Evolutionary conservation across 2,797 vertebrate genomes (phyloP), one percentile per base, ranked within the genome.

Genomic region (Dendrocincla tyrannina): DNA sequence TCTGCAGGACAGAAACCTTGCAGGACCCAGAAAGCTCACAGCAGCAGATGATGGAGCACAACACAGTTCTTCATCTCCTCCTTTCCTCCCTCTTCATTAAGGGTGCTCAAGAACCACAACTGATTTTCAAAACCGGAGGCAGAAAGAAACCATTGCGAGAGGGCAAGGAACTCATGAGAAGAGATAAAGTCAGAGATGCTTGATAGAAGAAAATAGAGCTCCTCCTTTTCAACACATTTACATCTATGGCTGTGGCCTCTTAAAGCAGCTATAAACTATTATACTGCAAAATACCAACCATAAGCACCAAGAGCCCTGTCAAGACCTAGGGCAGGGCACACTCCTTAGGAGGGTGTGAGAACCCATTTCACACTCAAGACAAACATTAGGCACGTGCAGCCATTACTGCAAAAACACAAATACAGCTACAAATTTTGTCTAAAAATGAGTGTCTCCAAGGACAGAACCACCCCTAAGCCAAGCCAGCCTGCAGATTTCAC

Each of bases 291-390:
- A 69, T 13, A 56, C 22, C 44, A 73, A 33, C 16, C 59, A 24
- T 2, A 1, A n/a, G 68, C 30, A 28, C 32, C 14, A 32, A 47
- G 63, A 89, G 12, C 11, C 11, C 17, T 16, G 17, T 13, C 41
- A 53, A n/a, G 47, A 32, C 3, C 28, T 2, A 24, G 33, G 32
- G 60, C 75, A 88, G 7, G 1, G 7, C 50, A 62, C 5, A 4
- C 4, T 25, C 0, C 0, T 30, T 1, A 4, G 20, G 35, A 44
- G 53, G 33, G 37, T 41, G 37, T 25, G 50, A 91, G 25, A 64
- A 12, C 11, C 56, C 8, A 1, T 5, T 37, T n/a, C 49, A 24
- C 2, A 3, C 63, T 78, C 59, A 27, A 37, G 42, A 35, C 28
- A 25, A 55, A 6, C 22, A 33, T 17, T 0, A 58, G 49, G 25